Evolutionary conservation across 2,113 vertebrate genomes (phyloP), one percentile per base, ranked within the genome.

Genomic region (Polyodon spathula): DNA sequence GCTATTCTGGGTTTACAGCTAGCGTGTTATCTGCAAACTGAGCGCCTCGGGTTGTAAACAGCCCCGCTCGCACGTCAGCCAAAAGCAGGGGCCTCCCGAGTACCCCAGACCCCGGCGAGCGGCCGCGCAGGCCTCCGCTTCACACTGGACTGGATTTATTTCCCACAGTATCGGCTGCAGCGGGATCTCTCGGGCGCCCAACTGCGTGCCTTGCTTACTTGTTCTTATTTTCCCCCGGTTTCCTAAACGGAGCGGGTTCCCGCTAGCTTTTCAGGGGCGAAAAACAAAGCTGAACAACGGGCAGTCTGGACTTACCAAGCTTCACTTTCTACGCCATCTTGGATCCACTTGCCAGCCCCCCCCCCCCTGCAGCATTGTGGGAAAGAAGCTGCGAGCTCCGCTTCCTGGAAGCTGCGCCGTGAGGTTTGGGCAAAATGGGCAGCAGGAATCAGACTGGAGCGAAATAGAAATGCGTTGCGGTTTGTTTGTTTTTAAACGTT

Each of bases 261-360:
- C 44, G 62, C 16, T 63, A 64, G 44, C 57, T 52, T 58, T 64
- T 60, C 62, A 54, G 42, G 55, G 58, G 67, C 74, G 70, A 67
- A n/a, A 64, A 65, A 63, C 77, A 73, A 67, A 74, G 67, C 67
- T 82, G 72, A 68, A 80, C n/a, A 85, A 83, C 81, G 78, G 89
- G 88, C 92, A 93, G 92, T 94, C 89, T 88, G 82, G 87, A 93
- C 94, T 93, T 93, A 96, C 93, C 93, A 93, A 92, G 93, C 94
- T 92, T 92, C 92, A 97, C 93, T 97, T 97, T 95, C 94, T 97
- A 94, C 93, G 93, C 93, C 93, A 97, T 97, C 94, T 97, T 97
- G 93, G 91, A 96, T 96, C 94, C 92, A 94, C 94, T 97, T 95
- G 92, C 94, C 92, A 95, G 92, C 88, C 90, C 88, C 83, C 86